Conservation (phyloP, 2,888 invertebrate genomes). For the Crocallis elinguaria region DNA sequence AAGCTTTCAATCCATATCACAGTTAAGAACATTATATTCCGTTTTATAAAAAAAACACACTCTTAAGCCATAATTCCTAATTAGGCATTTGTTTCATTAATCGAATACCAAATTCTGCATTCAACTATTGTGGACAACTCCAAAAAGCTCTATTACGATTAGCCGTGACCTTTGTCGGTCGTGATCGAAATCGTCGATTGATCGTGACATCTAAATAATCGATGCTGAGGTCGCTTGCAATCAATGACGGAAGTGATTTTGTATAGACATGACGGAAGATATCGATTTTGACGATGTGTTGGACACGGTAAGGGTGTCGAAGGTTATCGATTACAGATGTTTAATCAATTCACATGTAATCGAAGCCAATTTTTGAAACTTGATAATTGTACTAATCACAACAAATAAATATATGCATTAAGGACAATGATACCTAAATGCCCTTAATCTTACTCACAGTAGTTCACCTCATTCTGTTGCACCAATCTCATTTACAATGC, state of each 20-base stretch:
- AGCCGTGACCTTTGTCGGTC: conserved; percentile 76
- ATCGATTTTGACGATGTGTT: conserved; percentile 55
- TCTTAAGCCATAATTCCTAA: background rate
- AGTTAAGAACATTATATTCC: no score
- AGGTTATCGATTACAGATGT: conserved; percentile 38
- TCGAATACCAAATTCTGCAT: background rate
- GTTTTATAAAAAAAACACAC: no score
- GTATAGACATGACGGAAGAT: conserved; percentile 66
- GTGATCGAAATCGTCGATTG: conserved; percentile 66
- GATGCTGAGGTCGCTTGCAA: conserved; percentile 70
- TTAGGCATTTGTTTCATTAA: background rate
- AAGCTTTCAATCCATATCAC: no score
- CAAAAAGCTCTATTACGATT: conserved; percentile 53
- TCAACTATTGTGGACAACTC: conserved; percentile 25
- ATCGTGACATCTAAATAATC: conserved; percentile 81
- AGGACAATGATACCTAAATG: no score
- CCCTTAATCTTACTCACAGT: no score
- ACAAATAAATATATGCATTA: no score
- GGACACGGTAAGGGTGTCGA: conserved; percentile 53
- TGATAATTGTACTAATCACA: no score
- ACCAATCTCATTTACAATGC: no score
- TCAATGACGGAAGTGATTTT: conserved; percentile 75
- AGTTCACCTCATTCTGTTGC: no score
- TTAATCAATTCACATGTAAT: conserved; percentile 20
- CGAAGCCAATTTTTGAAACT: no score